These are phyloP conservation scores for Diabrotica undecimpunctata DNA, from an alignment of 1,140 invertebrate species.

Conservation along the genomic window DNA sequence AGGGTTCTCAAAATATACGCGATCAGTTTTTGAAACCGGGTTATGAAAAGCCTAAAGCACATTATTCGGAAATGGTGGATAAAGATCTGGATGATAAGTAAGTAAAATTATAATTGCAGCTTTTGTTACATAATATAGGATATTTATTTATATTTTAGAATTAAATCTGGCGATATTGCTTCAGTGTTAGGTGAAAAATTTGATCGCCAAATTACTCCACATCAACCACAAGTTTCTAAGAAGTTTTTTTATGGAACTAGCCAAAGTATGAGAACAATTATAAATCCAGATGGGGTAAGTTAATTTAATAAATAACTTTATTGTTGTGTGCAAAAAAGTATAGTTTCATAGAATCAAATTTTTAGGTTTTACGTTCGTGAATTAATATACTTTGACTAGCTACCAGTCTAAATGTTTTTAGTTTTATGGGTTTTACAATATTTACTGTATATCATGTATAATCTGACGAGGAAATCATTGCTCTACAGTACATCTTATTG, in stretches of 20 bases:
- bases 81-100: conserved; percentile 54
- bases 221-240: neutral
- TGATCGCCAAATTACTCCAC: conserved; percentile 5
- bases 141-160: conserved; percentile 34
- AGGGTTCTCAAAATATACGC: conserved; percentile 37
- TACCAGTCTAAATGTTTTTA: too few relatives aligned
- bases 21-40: conserved; percentile 50
- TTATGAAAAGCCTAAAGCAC: conserved; percentile 34
- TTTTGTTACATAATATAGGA: neutral
- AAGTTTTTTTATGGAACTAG: conserved; percentile 13
- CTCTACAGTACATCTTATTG: too few relatives aligned
- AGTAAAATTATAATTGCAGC: conserved; percentile 22
- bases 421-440: too few relatives aligned
- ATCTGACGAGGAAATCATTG: too few relatives aligned
- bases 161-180: conserved; percentile 46
- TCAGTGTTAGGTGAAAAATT: conserved; percentile 24
- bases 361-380: too few relatives aligned
- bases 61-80: conserved; percentile 43
- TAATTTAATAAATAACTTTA: too few relatives aligned
- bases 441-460: too few relatives aligned
- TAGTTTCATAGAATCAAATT: too few relatives aligned
- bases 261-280: conserved; percentile 38
- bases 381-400: too few relatives aligned
- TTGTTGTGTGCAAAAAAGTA: too few relatives aligned
- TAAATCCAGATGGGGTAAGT: conserved; percentile 48